phyloP scores from a whole-genome alignment of 1,140 invertebrate genomes.

The Sinella curviseta region DNA sequence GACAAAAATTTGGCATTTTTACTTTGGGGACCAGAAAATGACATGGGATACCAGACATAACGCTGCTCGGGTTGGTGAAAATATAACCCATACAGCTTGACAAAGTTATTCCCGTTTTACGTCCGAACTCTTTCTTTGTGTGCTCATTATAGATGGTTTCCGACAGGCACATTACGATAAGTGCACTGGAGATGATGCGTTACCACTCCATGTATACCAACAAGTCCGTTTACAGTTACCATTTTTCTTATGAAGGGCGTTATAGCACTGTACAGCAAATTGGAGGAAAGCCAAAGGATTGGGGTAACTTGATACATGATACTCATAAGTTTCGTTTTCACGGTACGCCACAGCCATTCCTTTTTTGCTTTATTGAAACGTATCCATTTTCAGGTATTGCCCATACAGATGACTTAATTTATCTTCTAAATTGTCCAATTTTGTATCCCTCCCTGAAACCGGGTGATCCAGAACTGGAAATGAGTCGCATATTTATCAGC shows the following conservation, averaged over 20 bases:
- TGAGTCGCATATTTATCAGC: constrained; percentile 35
- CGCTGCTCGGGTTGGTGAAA: no score
- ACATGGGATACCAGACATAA: constrained; percentile 35
- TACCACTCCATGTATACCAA: constrained; percentile 38
- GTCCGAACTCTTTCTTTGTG: no score
- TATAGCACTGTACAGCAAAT: constrained; percentile 40
- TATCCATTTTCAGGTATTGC: constrained; percentile 30
- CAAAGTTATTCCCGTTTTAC: no score
- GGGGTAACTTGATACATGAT: no score
- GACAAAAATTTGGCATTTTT: constrained; percentile 30
- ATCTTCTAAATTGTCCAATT: constrained; percentile 37
- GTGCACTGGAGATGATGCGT: constrained; percentile 35
- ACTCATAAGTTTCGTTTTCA: no score
- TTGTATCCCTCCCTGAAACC: constrained; percentile 32
- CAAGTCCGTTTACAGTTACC: constrained; percentile 38
- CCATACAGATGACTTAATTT: constrained; percentile 44
- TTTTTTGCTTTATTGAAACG: background rate
- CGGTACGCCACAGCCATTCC: no score
- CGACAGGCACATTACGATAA: constrained; percentile 35
- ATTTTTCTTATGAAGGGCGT: constrained; percentile 33
- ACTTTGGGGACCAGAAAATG: constrained; percentile 35
- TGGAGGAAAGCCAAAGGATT: constrained; percentile 44
- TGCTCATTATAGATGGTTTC: constrained; percentile 39
- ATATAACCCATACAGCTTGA: no score
- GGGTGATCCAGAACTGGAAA: constrained; percentile 31